These are phyloP conservation scores for Drosophila helvetica DNA, from an alignment of 2,888 invertebrate species.

Conservation along the genomic window DNA sequence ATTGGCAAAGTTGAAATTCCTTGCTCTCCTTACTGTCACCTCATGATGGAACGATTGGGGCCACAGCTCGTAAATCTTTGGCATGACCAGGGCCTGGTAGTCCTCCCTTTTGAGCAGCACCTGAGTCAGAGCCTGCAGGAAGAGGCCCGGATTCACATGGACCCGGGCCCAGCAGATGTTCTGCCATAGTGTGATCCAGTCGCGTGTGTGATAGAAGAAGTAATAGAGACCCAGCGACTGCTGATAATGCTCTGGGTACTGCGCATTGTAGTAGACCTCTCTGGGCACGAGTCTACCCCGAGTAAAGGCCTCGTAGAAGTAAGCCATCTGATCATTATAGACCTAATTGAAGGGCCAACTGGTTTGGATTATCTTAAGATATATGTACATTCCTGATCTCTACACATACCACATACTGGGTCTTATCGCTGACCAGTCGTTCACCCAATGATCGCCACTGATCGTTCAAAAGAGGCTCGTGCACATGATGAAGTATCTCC, in stretches of 20 bases:
- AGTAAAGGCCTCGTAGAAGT: constrained; percentile 33
- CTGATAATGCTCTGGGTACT: constrained; percentile 34
- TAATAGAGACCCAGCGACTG: constrained; percentile 84
- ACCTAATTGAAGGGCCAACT: constrained; percentile 14
- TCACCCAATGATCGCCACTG: constrained; percentile 52
- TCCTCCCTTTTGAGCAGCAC: constrained; percentile 88
- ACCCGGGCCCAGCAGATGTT: constrained; percentile 87
- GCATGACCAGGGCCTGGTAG: constrained; percentile 87
- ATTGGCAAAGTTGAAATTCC: constrained; percentile 83
- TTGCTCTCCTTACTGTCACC: constrained; percentile 87
- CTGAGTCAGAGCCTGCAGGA: constrained; percentile 88
- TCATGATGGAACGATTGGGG: constrained; percentile 89
- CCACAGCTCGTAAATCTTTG: constrained; percentile 90
- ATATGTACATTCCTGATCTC: neutral
- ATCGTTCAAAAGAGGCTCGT: constrained; percentile 52
- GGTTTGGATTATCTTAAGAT: neutral
- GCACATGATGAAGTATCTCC: constrained; percentile 60
- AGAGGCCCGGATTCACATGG: constrained; percentile 89
- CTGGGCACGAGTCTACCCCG: constrained; percentile 28
- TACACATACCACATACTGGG: constrained; percentile 53
- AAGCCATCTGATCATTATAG: constrained; percentile 50
- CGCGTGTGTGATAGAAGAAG: constrained; percentile 86
- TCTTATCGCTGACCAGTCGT: constrained; percentile 52
- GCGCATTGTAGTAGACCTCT: constrained; percentile 36
- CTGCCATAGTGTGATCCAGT: constrained; percentile 87